Percentiles rank a stretch among this genome's conserved stretches.
Evolutionary conservation across 2,888 invertebrate species (phyloP).

Genomic region (Drosophila trichaetosa): DNA sequence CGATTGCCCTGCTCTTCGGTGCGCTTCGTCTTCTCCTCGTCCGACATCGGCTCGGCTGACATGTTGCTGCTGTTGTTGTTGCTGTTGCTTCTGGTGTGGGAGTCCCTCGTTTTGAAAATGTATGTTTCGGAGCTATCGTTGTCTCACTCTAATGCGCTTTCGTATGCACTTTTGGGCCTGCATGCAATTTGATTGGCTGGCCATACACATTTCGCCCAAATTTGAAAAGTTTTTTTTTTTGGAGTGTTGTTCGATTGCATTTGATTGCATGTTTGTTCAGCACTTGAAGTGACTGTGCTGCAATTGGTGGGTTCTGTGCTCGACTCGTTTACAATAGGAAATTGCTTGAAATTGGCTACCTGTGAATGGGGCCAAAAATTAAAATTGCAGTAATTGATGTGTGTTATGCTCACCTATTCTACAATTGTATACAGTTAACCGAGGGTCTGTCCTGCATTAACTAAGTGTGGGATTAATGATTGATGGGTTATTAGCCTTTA

Average conservation of each 20-base stretch:
- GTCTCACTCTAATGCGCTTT: constrained; percentile 80
- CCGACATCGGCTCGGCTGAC: constrained; percentile 50
- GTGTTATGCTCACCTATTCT: constrained; percentile 3
- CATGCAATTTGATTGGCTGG: constrained; percentile 79
- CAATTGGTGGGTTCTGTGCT: constrained; percentile 63
- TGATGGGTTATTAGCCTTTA: constrained; percentile 57
- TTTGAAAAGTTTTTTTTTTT: constrained; percentile 53
- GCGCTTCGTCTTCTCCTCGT: constrained; percentile 44
- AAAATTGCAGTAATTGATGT: constrained; percentile 57
- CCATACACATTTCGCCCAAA: constrained; percentile 73
- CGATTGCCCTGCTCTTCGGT: constrained; percentile 77
- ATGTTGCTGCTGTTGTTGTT: constrained; percentile 35
- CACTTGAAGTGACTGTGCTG: constrained; percentile 53
- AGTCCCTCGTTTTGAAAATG: constrained; percentile 55
- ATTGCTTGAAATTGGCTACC: constrained; percentile 59
- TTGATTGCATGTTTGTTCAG: constrained; percentile 77
- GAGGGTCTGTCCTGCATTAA: constrained; percentile 41
- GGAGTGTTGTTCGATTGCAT: constrained; percentile 70
- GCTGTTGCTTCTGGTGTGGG: constrained; percentile 63
- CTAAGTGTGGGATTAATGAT: constrained; percentile 62
- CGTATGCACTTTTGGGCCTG: constrained; percentile 75
- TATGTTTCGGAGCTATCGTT: constrained; percentile 73
- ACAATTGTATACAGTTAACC: constrained; percentile 26
- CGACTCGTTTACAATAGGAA: constrained; percentile 59
- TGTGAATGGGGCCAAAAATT: constrained; percentile 27